Conservation (phyloP, 2,797 vertebrate species). For the Sebastiscus tertius region DNA sequence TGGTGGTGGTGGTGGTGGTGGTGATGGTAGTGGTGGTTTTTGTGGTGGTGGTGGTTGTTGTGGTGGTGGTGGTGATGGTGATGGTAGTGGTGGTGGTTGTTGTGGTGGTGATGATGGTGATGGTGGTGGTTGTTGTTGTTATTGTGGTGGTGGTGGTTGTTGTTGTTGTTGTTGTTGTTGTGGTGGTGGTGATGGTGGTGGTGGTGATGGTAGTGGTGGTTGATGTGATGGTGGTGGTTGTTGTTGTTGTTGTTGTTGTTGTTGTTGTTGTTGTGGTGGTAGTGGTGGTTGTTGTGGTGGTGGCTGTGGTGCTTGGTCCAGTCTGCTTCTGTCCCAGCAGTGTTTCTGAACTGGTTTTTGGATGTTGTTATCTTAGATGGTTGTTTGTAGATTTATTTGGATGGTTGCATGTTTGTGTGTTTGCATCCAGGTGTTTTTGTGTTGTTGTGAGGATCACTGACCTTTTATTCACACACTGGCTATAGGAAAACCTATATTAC, state of each 20-base stretch:
- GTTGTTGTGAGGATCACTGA: background rate
- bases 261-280: background rate
- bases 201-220: too few relatives aligned
- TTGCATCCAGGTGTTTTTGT: background rate
- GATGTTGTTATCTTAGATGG: background rate
- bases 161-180: too few relatives aligned
- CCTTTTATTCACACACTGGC: background rate
- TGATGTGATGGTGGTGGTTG: background rate
- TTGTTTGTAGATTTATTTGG: background rate
- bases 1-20: too few relatives aligned
- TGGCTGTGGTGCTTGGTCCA: background rate
- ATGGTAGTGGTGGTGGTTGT: too few relatives aligned
- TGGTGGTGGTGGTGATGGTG: accelerated
- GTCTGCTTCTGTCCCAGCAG: background rate
- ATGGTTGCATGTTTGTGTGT: background rate
- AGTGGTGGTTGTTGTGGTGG: background rate
- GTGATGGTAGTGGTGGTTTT: too few relatives aligned
- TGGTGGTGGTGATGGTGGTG: too few relatives aligned
- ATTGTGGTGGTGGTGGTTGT: too few relatives aligned
- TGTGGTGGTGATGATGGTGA: too few relatives aligned
- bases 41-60: too few relatives aligned
- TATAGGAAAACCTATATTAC: background rate
- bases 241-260: background rate
- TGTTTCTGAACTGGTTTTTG: background rate
- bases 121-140: too few relatives aligned